phyloP scores from a whole-genome alignment of 2,888 invertebrate species.

The Calliscelio sp. region DNA sequence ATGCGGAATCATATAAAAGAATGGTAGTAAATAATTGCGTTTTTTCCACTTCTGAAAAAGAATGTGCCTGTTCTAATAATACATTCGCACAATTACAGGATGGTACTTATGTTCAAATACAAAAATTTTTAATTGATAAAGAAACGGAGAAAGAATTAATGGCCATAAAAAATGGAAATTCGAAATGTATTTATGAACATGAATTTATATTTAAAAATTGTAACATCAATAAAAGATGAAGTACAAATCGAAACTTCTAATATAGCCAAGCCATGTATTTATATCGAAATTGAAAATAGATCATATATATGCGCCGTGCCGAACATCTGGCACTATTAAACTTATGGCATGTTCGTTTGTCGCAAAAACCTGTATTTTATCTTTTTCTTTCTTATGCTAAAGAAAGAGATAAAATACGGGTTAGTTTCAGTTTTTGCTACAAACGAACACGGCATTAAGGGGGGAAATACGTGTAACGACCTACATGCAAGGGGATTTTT shows the following conservation, averaged over 20 bases:
- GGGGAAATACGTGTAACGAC: no score
- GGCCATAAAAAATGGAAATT: not conserved
- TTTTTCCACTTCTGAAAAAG: not conserved
- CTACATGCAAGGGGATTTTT: no score
- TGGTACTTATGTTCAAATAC: not conserved
- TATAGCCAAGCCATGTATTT: conserved; percentile 1
- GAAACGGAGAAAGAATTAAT: not conserved
- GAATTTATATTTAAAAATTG: not conserved
- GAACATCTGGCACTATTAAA: conserved; percentile 3
- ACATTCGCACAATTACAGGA: conserved; percentile 1
- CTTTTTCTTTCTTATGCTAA: no score
- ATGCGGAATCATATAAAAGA: conserved; percentile 22
- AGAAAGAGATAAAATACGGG: no score
- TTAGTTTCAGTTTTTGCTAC: no score
- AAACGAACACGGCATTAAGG: no score
- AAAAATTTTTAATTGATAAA: not conserved
- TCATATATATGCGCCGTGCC: not conserved
- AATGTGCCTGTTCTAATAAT: conserved; percentile 7
- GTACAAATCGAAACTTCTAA: not conserved
- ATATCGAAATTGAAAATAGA: not conserved
- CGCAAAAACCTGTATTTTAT: no score
- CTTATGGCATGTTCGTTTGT: no score
- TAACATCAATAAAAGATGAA: not conserved
- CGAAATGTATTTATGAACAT: not conserved
- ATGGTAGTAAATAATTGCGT: conserved; percentile 17